Base-by-base conservation (phyloP, 2,888 invertebrate species). In the Mythimna vitellina region DNA sequence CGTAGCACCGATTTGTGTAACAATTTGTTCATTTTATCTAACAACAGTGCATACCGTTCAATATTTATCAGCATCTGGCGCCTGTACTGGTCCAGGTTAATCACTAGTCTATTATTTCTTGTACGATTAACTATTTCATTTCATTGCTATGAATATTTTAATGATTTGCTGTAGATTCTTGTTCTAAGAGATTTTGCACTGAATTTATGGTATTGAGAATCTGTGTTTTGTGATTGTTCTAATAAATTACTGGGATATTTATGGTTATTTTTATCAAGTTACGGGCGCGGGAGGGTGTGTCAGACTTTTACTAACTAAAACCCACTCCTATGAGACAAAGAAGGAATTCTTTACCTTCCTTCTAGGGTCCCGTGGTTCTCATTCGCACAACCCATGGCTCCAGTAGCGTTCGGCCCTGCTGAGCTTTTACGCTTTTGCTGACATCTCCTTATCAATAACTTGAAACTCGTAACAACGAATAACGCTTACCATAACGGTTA, bases 11-110 rank as follows among this genome's bases (percentile, higher is more conserved):
- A 87, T 86, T 83, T 81, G 70, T 81, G 73, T 74, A 83, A 70
- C 86, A 87, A 89, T 89, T 89, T 86, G 89, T 89, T 82, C 74
- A 72, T 82, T 87, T 76, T 86, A 88, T 86, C 86, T 76, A 60
- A 72, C 65, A 74, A 72, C 67, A 70, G 70, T 81, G 78, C 66
- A 60, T 66, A 74, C 58, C 66, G 69, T 78, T 87, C 76, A 83
- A 83, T 86, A 86, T 85, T 86, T 85, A 87, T 87, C 78, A 82
- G 76, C 73, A 51, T 61, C 56, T 66, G 68, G 80, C 81, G 80
- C 77, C 73, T 73, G 73, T 76, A 67, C 81, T 80, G 67, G 78
- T 82, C 71, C 62, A 57, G 32, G 65, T 79, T 82, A 75, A 82
- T 76, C 62, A 72, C 46, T 71, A 32, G 65, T 77, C 75, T 77